Conservation (phyloP, 2,888 invertebrate species). For the Aricia artaxerxes region DNA sequence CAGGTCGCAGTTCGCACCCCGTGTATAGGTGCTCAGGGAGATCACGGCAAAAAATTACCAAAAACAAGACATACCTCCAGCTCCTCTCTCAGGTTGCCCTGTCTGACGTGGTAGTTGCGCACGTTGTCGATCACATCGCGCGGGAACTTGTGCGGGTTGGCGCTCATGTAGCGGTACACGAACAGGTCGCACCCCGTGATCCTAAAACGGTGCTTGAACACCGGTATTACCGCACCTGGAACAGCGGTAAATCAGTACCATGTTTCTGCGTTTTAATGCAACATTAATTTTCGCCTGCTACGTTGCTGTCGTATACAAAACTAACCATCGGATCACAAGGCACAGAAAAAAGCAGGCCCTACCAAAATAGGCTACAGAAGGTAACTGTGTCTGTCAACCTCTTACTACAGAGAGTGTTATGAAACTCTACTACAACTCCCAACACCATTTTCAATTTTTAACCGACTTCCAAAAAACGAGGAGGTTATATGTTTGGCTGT, state of each 20-base stretch:
- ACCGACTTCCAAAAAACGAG: no score
- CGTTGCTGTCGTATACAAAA: no score
- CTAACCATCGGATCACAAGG: no score
- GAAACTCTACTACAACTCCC: no score
- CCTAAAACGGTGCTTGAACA: slow-evolving; percentile 88
- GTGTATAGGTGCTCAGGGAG: slow-evolving; percentile 86
- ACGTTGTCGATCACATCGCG: slow-evolving; percentile 84
- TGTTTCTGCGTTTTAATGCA: no score
- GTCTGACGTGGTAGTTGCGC: slow-evolving; percentile 83
- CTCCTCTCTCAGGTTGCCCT: slow-evolving; percentile 73
- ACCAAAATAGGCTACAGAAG: no score
- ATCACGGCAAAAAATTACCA: slow-evolving; percentile 61
- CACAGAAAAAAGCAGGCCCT: no score
- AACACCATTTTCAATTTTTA: no score
- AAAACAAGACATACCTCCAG: not conserved
- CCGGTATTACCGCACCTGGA: slow-evolving; percentile 82
- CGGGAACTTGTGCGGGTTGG: slow-evolving; percentile 86
- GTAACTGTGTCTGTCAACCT: no score
- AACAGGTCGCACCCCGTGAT: slow-evolving; percentile 88
- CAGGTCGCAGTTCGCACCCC: slow-evolving; percentile 82
- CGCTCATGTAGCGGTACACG: slow-evolving; percentile 88
- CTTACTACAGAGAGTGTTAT: no score
- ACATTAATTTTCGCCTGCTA: no score
- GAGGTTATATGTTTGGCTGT: no score
- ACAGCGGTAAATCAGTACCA: not conserved